Evolutionary conservation across 2,888 invertebrate species (phyloP).

Genomic region (Sussaba pulchella): DNA sequence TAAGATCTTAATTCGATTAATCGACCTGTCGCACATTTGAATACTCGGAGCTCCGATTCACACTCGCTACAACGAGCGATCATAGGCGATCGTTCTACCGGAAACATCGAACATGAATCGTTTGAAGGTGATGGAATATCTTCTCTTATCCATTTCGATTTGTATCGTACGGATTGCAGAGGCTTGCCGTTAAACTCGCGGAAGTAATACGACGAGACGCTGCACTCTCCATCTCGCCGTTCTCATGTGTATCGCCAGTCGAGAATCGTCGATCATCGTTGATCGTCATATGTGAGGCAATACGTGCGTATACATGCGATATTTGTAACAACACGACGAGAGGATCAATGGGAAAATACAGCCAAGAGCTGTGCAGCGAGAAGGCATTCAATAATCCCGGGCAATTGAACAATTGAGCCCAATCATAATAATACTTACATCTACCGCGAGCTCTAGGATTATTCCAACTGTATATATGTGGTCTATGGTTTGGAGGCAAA

Average conservation of each 20-base stretch:
- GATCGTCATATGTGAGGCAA: conserved; percentile 44
- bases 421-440: conserved; percentile 82
- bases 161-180: too few relatives aligned
- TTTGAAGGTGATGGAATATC: too few relatives aligned
- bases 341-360: conserved; percentile 42
- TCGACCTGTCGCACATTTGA: too few relatives aligned
- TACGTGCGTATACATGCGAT: conserved; percentile 30
- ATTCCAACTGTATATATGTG: conserved; percentile 33
- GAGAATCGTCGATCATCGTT: not conserved
- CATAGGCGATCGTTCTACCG: too few relatives aligned
- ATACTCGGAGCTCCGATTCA: too few relatives aligned
- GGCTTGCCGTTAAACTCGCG: conserved; percentile 75
- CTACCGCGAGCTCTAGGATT: conserved; percentile 61
- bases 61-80: too few relatives aligned
- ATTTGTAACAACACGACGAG: conserved; percentile 72
- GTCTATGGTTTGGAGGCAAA: too few relatives aligned
- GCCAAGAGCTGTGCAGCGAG: conserved; percentile 61
- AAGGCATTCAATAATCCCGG: conserved; percentile 81
- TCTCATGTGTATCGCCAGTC: not conserved
- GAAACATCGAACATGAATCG: too few relatives aligned
- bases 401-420: conserved; percentile 84
- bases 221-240: not conserved
- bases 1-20: too few relatives aligned
- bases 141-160: too few relatives aligned
- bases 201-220: not conserved